Base-by-base conservation (phyloP, 2,797 vertebrate species). In the Rhinatrema bivittatum region DNA sequence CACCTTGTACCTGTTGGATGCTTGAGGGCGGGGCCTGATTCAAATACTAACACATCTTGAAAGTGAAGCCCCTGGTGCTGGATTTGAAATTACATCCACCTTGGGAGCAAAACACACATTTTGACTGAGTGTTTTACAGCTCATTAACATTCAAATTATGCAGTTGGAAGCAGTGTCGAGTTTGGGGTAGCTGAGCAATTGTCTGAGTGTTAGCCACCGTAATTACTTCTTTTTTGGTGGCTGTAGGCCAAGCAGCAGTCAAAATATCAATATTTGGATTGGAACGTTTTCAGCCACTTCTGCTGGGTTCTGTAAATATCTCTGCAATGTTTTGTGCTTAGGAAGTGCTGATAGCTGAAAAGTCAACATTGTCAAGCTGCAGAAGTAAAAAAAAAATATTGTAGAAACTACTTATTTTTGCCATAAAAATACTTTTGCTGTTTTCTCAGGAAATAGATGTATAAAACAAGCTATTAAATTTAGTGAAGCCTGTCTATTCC, bases 131-230 rank as follows among this genome's bases (percentile, higher is more conserved):
- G 7, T 31, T 42, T 42, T 23, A 22, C 28, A 46, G 18, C 46
- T 49, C 38, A 49, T 49, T 49, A 49, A 31, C 46, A 49, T 49
- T 41, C 49, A 49, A 49, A 49, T 49, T 29, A 49, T 49, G 27
- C 32, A 27, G 32, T 36, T 49, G 38, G 39, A 49, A 41, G 42
- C 19, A 23, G 23, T 12, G 33, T 46, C 42, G 42, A 42, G 32
- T 49, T 22, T 31, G 46, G 31, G 22, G 32, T 31, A 36, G 25
- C 21, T 32, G 48, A 35, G 32, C 49, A 49, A 49, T 28, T 36
- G 16, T 48, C 29, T 26, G 23, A 36, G 46, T 15, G 36, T 42
- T 28, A 27, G 46, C 38, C 25, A 20, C 38, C 31, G 32, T 49
- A 49, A 49, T 49, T 49, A 42, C 39, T 26, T 32, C 17, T 28